Base-by-base conservation (phyloP, 2,888 invertebrate species). In the Macrophya annulata region DNA sequence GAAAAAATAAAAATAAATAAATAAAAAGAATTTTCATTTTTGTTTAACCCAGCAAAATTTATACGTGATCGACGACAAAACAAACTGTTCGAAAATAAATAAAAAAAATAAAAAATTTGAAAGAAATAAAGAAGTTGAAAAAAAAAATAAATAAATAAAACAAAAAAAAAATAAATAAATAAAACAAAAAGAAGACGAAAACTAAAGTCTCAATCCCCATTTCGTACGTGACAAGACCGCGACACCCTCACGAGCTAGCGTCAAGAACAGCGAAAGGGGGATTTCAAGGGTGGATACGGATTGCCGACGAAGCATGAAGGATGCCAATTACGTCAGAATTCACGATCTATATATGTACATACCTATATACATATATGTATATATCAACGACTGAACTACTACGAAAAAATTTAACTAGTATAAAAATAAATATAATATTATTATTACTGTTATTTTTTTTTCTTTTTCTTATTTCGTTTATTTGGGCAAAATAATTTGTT, bases 271-370 rank as follows among this genome's bases (percentile, higher is more conserved):
- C 17, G 43, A 4, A 43, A 48, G 51, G 51, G 76, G 76, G 31
- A 31, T 9, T n/a, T 81, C 37, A 51, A 81, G 81, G 81, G 59
- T 59, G 81, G 81, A 81, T 81, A 59, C 81, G 81, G 81, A 81
- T 81, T 81, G 81, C 81, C 81, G 81, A 81, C 81, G 81, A 81
- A 81, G 81, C 81, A 81, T 62, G 81, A 81, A 81, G 81, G 81
- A 81, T 81, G 81, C 55, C 81, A 81, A 81, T 81, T 81, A 81
- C 59, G 15, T 81, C 59, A 31, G 77, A 77, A 77, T 77, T 77
- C 77, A 55, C 51, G 31, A 55, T 77, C 48, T 17, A 55, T 77
- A 40, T 12, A 5, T 43, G 1, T 21, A 45, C 15, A 0, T 59
- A 59, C 31, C 65, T 31, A 65, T 37, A 43, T 17, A n/a, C n/a